Conservation (phyloP, 2,113 vertebrate genomes). For the Marmota monax region DNA sequence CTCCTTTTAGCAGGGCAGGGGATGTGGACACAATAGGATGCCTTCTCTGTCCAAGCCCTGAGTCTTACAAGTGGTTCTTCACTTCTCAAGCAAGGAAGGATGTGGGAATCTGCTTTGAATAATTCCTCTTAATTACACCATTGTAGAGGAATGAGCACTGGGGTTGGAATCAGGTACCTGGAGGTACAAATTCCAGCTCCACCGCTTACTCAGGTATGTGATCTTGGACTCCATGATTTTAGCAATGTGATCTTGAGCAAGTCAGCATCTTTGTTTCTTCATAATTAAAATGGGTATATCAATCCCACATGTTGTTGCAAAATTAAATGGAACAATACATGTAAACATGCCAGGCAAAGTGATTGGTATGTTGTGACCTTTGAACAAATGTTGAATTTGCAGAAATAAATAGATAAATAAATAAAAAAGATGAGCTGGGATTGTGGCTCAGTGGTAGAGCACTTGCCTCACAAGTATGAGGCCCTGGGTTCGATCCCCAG, state of each 20-base stretch:
- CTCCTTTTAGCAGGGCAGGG: neutral
- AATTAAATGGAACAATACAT: neutral
- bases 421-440: too few relatives aligned
- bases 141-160: neutral
- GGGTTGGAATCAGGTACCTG: neutral
- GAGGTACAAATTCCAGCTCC: neutral
- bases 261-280: neutral
- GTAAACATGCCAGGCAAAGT: neutral
- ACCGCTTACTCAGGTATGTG: neutral
- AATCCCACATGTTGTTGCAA: neutral
- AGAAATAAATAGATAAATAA: neutral
- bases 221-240: neutral
- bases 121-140: neutral
- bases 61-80: neutral
- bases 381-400: neutral
- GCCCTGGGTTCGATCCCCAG: too few relatives aligned
- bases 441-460: too few relatives aligned
- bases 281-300: neutral
- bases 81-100: neutral
- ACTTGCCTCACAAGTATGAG: too few relatives aligned
- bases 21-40: neutral
- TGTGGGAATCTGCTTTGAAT: neutral
- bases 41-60: neutral
- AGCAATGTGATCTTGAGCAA: neutral
- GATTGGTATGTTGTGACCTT: neutral